Percentiles rank a stretch among this genome's conserved stretches.
phyloP scores from a whole-genome alignment of 1,140 invertebrate species.

The Drosophila rufa region DNA sequence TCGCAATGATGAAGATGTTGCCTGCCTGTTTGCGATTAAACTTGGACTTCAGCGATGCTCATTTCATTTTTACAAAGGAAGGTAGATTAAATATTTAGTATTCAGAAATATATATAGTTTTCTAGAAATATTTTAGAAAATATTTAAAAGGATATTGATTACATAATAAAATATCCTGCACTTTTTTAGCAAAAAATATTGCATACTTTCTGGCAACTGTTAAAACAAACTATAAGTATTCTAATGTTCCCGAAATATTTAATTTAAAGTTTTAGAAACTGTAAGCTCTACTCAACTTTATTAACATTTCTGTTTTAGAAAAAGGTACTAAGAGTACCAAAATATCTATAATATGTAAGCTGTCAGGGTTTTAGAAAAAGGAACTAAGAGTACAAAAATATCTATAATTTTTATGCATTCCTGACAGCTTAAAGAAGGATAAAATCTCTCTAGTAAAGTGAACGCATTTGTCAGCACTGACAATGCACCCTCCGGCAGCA shows the following conservation, averaged over 20 bases:
- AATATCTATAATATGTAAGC: fast-evolving
- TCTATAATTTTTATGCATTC: fast-evolving
- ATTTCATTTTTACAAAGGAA: background rate
- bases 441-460: too few species aligned
- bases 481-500: constrained; percentile 48
- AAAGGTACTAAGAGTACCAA: fast-evolving
- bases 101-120: background rate
- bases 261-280: too few species aligned
- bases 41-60: background rate
- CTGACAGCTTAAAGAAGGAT: background rate
- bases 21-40: constrained; percentile 66
- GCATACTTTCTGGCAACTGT: background rate
- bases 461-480: background rate
- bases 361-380: too few species aligned
- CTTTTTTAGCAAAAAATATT: background rate
- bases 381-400: fast-evolving
- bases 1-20: constrained; percentile 76
- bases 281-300: background rate
- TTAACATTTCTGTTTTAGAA: too few species aligned
- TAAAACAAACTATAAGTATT: background rate
- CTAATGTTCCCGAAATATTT: too few species aligned
- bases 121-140: too few species aligned
- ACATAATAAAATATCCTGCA: too few species aligned
- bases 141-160: too few species aligned
- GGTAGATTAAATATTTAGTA: background rate